Conservation (phyloP, 2,113 vertebrate species). For the Neopipo cinnamomea region DNA sequence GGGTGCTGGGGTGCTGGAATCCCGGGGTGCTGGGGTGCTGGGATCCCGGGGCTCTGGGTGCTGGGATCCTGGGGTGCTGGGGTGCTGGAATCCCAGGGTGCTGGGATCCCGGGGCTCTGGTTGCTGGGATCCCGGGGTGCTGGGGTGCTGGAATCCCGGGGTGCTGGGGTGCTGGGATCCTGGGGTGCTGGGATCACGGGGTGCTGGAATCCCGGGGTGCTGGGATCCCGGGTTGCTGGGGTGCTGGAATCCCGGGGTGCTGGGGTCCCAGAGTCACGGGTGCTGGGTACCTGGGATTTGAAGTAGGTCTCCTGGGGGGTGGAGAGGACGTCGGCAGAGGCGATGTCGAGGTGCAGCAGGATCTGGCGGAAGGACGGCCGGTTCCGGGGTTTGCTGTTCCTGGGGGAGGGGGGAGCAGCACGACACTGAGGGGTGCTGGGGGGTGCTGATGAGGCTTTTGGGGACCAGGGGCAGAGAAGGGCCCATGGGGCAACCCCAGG, state of each 20-base stretch:
- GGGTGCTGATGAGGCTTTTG: background rate
- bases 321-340: conserved; percentile 92
- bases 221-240: too few relatives aligned
- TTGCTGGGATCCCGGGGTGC: too few relatives aligned
- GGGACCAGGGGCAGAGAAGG: background rate
- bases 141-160: too few relatives aligned
- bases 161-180: too few relatives aligned
- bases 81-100: background rate
- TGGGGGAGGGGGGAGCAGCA: conserved; percentile 7
- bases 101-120: too few relatives aligned
- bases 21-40: too few relatives aligned
- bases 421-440: too few relatives aligned
- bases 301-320: conserved; percentile 97
- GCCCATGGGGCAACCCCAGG: fast-evolving
- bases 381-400: conserved; percentile 95
- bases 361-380: conserved; percentile 96
- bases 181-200: too few relatives aligned
- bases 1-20: too few relatives aligned
- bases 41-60: too few relatives aligned
- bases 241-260: fast-evolving
- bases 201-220: too few relatives aligned
- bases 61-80: too few relatives aligned
- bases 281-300: conserved; percentile 82
- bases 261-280: background rate
- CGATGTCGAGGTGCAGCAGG: conserved; percentile 93